Conservation (phyloP, 2,797 vertebrate species). For the Oreonectes daqikongensis region DNA sequence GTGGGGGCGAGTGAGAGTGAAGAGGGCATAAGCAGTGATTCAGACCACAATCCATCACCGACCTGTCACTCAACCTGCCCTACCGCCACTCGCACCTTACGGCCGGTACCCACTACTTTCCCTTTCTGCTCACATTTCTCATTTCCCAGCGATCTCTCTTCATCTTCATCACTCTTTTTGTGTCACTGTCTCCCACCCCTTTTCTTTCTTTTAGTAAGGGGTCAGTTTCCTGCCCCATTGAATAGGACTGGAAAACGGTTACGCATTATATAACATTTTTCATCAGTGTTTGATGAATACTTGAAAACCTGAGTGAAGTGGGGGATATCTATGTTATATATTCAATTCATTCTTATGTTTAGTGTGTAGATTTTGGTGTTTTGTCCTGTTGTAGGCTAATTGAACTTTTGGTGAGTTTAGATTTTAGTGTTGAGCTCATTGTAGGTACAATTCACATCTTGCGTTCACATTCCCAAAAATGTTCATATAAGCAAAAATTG, state of each 20-base stretch:
- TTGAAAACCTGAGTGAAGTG: neutral
- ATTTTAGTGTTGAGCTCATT: too few species aligned
- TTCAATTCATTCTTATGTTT: too few species aligned
- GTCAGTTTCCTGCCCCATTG: slow-evolving; percentile 39
- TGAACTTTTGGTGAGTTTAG: too few species aligned
- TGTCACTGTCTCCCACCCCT: slow-evolving; percentile 42
- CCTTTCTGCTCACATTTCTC: slow-evolving; percentile 51
- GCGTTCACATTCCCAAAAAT: too few species aligned
- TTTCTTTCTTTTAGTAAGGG: slow-evolving; percentile 41
- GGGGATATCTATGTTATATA: too few species aligned
- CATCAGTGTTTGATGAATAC: neutral
- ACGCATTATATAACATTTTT: neutral
- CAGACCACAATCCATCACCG: slow-evolving; percentile 58
- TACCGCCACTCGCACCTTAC: slow-evolving; percentile 30
- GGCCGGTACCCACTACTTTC: slow-evolving; percentile 45
- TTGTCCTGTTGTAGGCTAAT: too few species aligned
- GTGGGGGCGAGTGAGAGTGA: slow-evolving; percentile 50
- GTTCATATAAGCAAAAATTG: too few species aligned
- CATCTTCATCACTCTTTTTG: slow-evolving; percentile 55
- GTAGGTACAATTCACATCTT: too few species aligned
- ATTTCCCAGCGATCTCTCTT: slow-evolving; percentile 60
- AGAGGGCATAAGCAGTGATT: slow-evolving; percentile 55
- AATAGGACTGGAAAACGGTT: neutral
- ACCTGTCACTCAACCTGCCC: slow-evolving; percentile 39
- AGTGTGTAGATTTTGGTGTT: too few species aligned